Conservation (phyloP, 2,797 vertebrate genomes). For the Semaprochilodus insignis region DNA sequence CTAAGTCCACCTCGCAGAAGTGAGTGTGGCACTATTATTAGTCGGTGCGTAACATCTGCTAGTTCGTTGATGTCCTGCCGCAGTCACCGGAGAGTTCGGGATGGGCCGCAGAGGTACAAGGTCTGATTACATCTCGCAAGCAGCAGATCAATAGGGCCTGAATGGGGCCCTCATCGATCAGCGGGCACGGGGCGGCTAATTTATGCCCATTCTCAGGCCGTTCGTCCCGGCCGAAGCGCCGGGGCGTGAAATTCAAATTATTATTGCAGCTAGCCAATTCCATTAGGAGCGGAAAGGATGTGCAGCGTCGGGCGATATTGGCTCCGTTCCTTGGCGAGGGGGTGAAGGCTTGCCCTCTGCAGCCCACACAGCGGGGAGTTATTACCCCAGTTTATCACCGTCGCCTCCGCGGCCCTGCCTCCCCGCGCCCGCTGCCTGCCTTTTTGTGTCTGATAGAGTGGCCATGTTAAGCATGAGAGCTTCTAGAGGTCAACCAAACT, state of each 20-base stretch:
- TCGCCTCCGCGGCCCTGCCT: conserved; percentile 51
- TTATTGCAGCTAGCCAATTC: conserved; percentile 81
- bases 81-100: neutral
- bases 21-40: conserved; percentile 37
- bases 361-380: conserved; percentile 61
- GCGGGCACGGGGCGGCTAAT: conserved; percentile 74
- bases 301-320: conserved; percentile 74
- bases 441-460: conserved; percentile 43
- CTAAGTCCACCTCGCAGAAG: conserved; percentile 38
- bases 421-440: conserved; percentile 32
- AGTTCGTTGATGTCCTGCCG: neutral
- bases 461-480: conserved; percentile 29
- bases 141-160: conserved; percentile 79
- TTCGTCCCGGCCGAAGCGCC: conserved; percentile 71
- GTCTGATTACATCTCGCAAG: conserved; percentile 67
- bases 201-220: conserved; percentile 75
- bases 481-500: conserved; percentile 40
- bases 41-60: neutral
- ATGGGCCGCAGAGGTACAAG: conserved; percentile 46
- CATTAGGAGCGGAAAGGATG: conserved; percentile 78
- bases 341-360: conserved; percentile 66
- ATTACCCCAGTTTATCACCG: conserved; percentile 70
- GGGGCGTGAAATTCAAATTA: conserved; percentile 83
- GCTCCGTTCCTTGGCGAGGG: conserved; percentile 69
- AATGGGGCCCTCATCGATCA: conserved; percentile 79